Base-by-base conservation (phyloP, 2,888 invertebrate species). In the Temnothorax rugatulus region DNA sequence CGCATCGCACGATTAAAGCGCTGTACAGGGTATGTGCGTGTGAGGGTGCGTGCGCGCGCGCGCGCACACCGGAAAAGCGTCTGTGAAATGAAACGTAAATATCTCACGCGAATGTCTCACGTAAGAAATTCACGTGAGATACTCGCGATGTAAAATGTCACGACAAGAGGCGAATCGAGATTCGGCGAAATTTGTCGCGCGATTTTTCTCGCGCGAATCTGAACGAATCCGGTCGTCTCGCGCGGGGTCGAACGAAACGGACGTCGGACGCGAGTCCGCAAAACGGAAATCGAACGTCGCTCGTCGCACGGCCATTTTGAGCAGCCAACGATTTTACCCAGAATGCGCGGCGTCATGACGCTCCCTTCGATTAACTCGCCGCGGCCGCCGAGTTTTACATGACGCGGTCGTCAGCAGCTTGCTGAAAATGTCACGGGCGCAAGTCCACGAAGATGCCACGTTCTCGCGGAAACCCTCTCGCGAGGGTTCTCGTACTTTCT, bases 291-390 rank as follows among this genome's bases (percentile, higher is more conserved):
- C 83, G 25, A 47, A 29, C 66, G 29, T 11, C 13, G 83, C 84
- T 47, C 79, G 63, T 75, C 47, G 41, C 83, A 86, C 90, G 88
- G 92, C 92, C 93, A 93, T 92, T 89, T 92, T 93, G 91, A 91
- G 90, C 91, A 88, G 82, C 82, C 79, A 76, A 83, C 87, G 88
- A 93, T 88, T 92, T 86, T 93, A 93, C 93, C 92, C 93, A 92
- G 85, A 90, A 92, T 90, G 90, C 92, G 89, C 76, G 81, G 83
- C 87, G 86, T 85, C 34, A 15, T n/a, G 25, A 54, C 15, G 15
- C 69, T 86, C 91, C 85, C 84, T 4, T 9, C 85, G 82, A 88
- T 89, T 84, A 59, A 8, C 21, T 68, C 34, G 29, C 3, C 50
- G 38, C 3, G 21, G 29, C 3, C 50, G 38, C 3, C 5, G 34